These are phyloP conservation scores for Nomada hirtipes DNA, from an alignment of 2,888 invertebrate genomes.

Conservation along the genomic window DNA sequence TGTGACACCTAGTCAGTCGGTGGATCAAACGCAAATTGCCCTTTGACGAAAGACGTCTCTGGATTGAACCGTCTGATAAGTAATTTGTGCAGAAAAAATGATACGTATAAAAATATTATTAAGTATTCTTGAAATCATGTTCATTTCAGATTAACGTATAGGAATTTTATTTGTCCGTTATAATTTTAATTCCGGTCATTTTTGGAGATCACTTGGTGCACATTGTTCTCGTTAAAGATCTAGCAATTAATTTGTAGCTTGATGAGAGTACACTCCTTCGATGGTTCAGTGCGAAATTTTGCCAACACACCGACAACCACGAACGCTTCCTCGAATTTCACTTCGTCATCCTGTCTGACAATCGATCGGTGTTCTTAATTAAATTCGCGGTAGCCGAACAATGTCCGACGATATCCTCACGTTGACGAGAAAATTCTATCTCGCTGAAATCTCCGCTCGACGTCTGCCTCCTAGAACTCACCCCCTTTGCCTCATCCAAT, in stretches of 20 bases:
- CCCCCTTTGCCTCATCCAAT: neutral
- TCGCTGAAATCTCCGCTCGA: neutral
- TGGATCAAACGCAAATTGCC: neutral
- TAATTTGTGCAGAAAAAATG: too few species aligned
- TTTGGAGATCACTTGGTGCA: too few species aligned
- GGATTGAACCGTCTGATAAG: too few species aligned
- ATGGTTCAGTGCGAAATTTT: neutral
- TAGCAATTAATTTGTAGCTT: too few species aligned
- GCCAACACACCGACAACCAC: neutral
- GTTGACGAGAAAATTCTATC: neutral
- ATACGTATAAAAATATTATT: neutral
- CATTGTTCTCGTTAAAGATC: too few species aligned
- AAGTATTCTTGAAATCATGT: neutral
- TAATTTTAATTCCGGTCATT: too few species aligned
- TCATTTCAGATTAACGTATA: too few species aligned
- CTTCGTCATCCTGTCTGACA: neutral
- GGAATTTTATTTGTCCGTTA: too few species aligned
- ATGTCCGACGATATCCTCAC: neutral
- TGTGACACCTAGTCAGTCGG: neutral
- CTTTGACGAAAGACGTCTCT: neutral
- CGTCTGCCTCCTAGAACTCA: constrained; percentile 2
- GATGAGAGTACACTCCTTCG: too few species aligned
- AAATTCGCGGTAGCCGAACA: neutral
- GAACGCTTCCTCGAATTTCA: neutral
- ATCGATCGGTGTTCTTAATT: constrained; percentile 9